Percentiles rank a stretch among this genome's conserved stretches.
Evolutionary conservation across 2,113 vertebrate species (phyloP).

Genomic region (Eulacestoma nigropectus): DNA sequence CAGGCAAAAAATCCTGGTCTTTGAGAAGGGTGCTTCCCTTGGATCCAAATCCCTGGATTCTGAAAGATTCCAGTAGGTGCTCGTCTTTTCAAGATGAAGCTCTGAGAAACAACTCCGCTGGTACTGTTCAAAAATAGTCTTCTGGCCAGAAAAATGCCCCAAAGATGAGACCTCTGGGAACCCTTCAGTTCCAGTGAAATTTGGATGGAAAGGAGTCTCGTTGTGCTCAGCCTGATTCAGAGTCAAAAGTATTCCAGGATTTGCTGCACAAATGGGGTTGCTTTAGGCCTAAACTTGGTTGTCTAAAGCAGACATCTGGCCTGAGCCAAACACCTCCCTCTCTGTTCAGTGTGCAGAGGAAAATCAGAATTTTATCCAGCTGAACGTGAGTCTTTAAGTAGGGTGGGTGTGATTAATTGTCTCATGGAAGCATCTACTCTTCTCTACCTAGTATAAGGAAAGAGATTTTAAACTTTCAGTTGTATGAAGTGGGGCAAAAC

Average conservation of each 20-base stretch:
- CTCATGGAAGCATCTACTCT: not conserved
- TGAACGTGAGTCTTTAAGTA: not conserved
- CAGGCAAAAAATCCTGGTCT: not conserved
- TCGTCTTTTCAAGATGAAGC: not conserved
- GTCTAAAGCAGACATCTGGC: not conserved
- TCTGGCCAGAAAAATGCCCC: not conserved
- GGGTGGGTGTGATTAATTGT: not conserved
- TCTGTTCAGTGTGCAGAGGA: not conserved
- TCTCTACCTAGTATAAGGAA: not conserved
- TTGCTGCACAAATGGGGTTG: not conserved
- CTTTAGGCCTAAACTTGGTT: not conserved
- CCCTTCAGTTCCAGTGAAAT: not conserved
- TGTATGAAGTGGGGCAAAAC: not conserved
- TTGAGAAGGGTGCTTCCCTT: not conserved
- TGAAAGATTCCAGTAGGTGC: rapidly evolving
- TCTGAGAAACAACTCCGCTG: not conserved
- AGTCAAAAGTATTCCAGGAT: not conserved
- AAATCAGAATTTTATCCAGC: not conserved
- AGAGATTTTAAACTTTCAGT: not conserved
- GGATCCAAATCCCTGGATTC: not conserved
- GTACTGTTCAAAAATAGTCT: not conserved
- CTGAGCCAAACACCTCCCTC: not conserved
- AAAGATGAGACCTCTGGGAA: not conserved
- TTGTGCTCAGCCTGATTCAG: not conserved
- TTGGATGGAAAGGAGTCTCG: not conserved